These are phyloP conservation scores for Phrynosoma platyrhinos DNA, from an alignment of 2,113 vertebrate genomes.

Conservation along the genomic window DNA sequence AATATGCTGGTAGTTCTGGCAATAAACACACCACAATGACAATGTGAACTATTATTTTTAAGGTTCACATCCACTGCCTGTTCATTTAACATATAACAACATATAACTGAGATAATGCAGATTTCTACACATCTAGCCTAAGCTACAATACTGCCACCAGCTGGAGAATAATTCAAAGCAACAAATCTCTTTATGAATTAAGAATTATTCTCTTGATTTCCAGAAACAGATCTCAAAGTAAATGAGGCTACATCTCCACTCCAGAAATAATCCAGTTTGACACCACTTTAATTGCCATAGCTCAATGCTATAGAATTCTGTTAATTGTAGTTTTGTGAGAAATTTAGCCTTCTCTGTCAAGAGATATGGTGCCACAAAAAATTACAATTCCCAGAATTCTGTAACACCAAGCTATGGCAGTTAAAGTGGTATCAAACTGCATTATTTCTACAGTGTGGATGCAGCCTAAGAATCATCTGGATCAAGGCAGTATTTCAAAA, in stretches of 20 bases:
- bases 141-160: slow-evolving; percentile 42
- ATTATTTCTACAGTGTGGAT: no score
- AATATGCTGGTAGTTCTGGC: not conserved
- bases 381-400: no score
- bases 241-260: no score
- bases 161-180: slow-evolving; percentile 20
- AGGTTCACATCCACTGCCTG: not conserved
- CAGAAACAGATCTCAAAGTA: not conserved
- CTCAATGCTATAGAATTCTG: no score
- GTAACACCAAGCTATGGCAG: no score
- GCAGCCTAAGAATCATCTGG: not conserved
- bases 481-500: not conserved
- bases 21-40: not conserved
- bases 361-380: no score
- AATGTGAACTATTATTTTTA: not conserved
- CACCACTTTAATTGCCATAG: no score
- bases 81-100: not conserved
- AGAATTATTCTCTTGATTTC: no score
- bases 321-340: no score
- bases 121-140: not conserved
- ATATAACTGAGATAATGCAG: not conserved
- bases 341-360: no score
- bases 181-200: not conserved
- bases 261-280: no score
- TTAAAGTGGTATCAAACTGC: no score